Evolutionary conservation across 2,797 vertebrate genomes (phyloP).

Genomic region (Anguilla megastoma): DNA sequence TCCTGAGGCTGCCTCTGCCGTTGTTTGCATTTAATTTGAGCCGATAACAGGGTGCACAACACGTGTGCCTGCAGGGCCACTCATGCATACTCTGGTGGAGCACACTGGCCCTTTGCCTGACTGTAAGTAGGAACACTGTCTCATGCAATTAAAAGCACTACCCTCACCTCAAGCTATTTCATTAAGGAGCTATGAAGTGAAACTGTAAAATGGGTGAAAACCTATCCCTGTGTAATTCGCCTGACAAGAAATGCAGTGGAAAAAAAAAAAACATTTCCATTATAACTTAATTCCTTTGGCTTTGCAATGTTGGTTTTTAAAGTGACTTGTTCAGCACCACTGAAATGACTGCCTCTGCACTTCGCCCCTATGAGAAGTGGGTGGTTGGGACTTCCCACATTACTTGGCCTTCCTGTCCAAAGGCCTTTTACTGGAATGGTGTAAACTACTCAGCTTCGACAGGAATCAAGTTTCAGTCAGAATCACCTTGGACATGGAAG

Average conservation of each 20-base stretch:
- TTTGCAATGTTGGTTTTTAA: constrained; percentile 43
- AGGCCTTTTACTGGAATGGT: constrained; percentile 56
- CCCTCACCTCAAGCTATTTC: not conserved
- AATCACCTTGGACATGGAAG: constrained; percentile 50
- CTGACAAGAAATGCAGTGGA: constrained; percentile 43
- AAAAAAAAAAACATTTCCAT: constrained; percentile 43
- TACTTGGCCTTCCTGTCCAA: constrained; percentile 54
- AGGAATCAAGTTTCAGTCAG: constrained; percentile 52
- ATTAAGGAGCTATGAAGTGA: constrained; percentile 35
- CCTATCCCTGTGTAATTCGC: constrained; percentile 34
- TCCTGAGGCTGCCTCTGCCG: not conserved
- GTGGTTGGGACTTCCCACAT: constrained; percentile 47
- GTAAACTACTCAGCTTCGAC: constrained; percentile 54
- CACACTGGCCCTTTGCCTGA: not conserved
- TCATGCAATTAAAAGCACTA: too few relatives aligned
- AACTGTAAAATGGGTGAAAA: constrained; percentile 51
- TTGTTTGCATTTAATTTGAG: not conserved
- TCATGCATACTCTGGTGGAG: not conserved
- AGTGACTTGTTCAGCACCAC: constrained; percentile 50
- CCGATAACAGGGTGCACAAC: not conserved
- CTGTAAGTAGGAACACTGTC: not conserved
- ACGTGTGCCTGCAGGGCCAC: not conserved
- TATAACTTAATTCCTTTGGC: constrained; percentile 50
- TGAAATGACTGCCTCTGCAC: constrained; percentile 48
- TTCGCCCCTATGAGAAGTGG: constrained; percentile 49